Evolutionary conservation across 2,888 invertebrate species (phyloP).

Genomic region (Trilocha varians): DNA sequence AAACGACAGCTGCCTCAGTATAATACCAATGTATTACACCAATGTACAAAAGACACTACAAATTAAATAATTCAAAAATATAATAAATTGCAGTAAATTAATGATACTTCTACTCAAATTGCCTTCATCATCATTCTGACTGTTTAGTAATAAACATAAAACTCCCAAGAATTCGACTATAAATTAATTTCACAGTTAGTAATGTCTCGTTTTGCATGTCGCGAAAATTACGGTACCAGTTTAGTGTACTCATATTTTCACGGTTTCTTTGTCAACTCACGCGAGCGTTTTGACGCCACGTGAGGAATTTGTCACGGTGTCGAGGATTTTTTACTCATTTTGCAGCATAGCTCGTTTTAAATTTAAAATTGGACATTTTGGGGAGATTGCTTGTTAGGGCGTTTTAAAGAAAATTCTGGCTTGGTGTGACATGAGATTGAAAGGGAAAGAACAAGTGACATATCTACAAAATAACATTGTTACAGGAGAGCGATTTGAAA

Average conservation of each 20-base stretch:
- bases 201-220: not conserved
- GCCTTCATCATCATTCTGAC: not conserved
- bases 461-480: too few species aligned
- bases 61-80: too few species aligned
- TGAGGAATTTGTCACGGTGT: slow-evolving; percentile 42
- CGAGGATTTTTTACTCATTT: slow-evolving; percentile 16
- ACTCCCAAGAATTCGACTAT: not conserved
- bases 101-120: too few species aligned
- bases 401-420: too few species aligned
- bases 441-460: too few species aligned
- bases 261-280: slow-evolving; percentile 15
- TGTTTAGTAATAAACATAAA: not conserved
- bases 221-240: not conserved
- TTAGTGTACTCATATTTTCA: not conserved
- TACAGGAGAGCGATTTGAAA: too few species aligned
- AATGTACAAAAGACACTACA: too few species aligned
- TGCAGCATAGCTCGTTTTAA: not conserved
- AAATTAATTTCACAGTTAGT: not conserved
- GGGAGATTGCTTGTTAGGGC: too few species aligned
- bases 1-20: too few species aligned
- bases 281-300: slow-evolving; percentile 38
- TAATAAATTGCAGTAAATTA: too few species aligned
- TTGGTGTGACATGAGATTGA: too few species aligned
- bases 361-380: not conserved
- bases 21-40: too few species aligned